These are phyloP conservation scores for Malurus elegans DNA, from an alignment of 2,113 vertebrate species.

Conservation along the genomic window DNA sequence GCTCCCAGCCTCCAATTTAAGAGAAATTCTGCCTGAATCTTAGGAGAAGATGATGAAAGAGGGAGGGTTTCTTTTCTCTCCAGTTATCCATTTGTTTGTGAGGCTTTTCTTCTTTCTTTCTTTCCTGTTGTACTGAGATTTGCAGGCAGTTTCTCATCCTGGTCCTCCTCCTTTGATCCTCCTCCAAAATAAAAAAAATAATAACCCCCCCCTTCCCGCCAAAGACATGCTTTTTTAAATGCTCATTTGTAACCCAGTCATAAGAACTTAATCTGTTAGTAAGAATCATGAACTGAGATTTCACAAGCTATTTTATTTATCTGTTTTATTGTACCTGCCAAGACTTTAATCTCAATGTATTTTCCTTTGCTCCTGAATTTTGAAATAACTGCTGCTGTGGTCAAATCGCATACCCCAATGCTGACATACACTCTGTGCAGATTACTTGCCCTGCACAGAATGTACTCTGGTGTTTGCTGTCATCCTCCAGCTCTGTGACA, in stretches of 20 bases:
- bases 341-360: background rate
- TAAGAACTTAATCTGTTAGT: background rate
- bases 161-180: background rate
- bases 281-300: background rate
- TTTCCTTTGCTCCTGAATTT: background rate
- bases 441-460: background rate
- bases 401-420: accelerated
- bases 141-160: background rate
- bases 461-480: background rate
- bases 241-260: background rate
- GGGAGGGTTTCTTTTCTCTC: background rate
- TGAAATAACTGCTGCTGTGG: background rate
- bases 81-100: background rate
- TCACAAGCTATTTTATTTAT: background rate
- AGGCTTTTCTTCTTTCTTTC: background rate
- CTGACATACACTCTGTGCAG: background rate
- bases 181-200: background rate
- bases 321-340: background rate
- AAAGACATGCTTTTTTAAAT: background rate
- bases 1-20: background rate
- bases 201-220: too few species aligned
- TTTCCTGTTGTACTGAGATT: background rate
- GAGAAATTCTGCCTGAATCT: background rate
- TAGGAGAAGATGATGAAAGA: background rate
- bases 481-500: background rate